phyloP scores from a whole-genome alignment of 2,888 invertebrate genomes.

The Sinodicranocentrus sp. region DNA sequence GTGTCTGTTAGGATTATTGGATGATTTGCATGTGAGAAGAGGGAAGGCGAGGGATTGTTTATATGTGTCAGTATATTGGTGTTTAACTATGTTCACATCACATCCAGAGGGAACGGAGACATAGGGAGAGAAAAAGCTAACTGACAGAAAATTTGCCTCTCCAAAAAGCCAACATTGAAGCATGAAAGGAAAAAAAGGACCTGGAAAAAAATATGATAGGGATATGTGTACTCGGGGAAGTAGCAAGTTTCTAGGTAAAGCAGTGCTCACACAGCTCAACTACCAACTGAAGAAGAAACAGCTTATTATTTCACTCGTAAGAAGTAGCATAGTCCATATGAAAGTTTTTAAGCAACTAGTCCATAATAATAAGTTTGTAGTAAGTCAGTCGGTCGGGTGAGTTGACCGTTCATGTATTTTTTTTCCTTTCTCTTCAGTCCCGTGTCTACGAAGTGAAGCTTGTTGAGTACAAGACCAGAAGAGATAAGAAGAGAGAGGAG shows the following conservation, averaged over 20 bases:
- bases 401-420: not conserved
- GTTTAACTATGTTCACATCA: no score
- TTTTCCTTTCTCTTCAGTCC: not conserved
- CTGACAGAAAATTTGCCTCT: slow-evolving; percentile 10
- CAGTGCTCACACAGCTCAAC: not conserved
- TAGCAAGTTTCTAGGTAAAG: not conserved
- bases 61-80: no score
- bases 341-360: not conserved
- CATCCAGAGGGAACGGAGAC: not conserved
- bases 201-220: slow-evolving; percentile 9
- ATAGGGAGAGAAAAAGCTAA: slow-evolving; percentile 5
- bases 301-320: not conserved
- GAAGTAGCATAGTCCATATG: not conserved
- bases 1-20: not conserved
- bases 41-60: not conserved
- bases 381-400: slow-evolving; percentile 11
- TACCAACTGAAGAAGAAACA: not conserved
- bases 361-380: not conserved
- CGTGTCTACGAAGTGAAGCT: not conserved
- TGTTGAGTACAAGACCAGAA: not conserved
- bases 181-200: not conserved
- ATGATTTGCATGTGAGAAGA: not conserved
- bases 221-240: not conserved
- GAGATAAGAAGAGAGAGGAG: not conserved
- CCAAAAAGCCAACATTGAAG: not conserved